Evolutionary conservation across 2,113 vertebrate species (phyloP).

Genomic region (Sardina pilchardus): DNA sequence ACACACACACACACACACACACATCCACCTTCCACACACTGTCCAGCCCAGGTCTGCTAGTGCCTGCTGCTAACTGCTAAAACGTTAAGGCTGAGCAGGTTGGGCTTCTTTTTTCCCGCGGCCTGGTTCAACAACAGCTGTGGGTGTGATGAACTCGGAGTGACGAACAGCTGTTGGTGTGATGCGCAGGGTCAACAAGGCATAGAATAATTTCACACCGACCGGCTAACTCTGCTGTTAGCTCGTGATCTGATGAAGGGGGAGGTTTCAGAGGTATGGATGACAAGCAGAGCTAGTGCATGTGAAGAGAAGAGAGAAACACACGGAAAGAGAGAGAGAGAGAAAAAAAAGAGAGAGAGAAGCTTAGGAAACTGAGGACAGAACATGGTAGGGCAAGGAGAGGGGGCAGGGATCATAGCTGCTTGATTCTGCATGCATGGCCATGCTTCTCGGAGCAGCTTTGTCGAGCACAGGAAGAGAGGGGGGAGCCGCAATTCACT

Average conservation of each 20-base stretch:
- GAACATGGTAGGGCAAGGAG: background rate
- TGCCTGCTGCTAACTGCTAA: too few relatives aligned
- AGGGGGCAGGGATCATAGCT: background rate
- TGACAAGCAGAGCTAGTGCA: background rate
- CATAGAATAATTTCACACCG: conserved; percentile 27
- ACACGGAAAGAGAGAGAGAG: background rate
- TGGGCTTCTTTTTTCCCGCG: background rate
- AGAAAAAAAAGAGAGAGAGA: background rate
- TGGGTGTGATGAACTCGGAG: background rate
- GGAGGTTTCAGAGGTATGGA: background rate
- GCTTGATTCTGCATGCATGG: background rate
- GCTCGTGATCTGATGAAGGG: background rate
- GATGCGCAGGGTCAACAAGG: conserved; percentile 36
- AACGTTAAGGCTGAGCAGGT: background rate
- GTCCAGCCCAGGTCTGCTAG: too few relatives aligned
- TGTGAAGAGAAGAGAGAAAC: background rate
- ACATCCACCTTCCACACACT: background rate
- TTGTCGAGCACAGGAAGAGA: background rate
- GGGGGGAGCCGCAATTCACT: conserved; percentile 32
- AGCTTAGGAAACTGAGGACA: background rate
- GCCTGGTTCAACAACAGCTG: conserved; percentile 29
- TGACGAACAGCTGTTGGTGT: conserved; percentile 29
- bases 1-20: background rate
- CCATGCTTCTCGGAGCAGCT: background rate
- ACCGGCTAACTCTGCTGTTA: conserved; percentile 32